Conservation (phyloP, 2,113 vertebrate genomes). For the Chrysochloris asiatica region DNA sequence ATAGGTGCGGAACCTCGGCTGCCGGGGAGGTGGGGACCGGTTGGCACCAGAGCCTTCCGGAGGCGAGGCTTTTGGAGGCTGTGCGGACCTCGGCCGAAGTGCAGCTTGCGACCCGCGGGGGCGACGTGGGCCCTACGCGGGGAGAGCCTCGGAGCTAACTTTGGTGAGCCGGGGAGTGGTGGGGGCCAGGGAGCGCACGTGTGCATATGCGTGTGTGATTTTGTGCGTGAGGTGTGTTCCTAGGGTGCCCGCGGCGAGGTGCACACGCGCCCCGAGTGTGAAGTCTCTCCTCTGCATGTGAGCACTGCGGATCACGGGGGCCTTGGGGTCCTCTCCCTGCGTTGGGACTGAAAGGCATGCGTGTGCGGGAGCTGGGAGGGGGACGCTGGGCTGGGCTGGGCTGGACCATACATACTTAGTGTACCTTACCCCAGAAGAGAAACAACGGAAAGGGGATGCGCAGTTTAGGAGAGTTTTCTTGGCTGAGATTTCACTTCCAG, state of each 20-base stretch:
- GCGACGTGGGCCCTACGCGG: not conserved
- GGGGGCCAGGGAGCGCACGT: not conserved
- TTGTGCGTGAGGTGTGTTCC: not conserved
- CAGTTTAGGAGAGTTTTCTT: slow-evolving; percentile 56
- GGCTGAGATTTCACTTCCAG: not conserved
- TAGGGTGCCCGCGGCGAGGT: not conserved
- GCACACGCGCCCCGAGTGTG: not conserved
- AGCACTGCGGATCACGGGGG: not conserved
- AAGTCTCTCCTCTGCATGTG: not conserved
- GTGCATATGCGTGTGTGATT: not conserved
- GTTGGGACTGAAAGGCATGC: not conserved
- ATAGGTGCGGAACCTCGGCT: not conserved
- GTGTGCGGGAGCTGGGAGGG: not conserved
- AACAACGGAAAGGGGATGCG: not conserved
- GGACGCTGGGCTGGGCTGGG: not conserved
- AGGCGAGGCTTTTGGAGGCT: not conserved
- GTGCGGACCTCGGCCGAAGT: not conserved
- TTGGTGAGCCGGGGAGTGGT: not conserved
- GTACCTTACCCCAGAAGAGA: not conserved
- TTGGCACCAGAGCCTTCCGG: not conserved
- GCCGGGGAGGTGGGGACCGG: not conserved
- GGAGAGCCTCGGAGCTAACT: slow-evolving; percentile 65
- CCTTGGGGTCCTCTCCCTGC: too few relatives aligned
- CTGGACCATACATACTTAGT: not conserved
- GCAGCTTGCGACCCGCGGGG: not conserved